Percentiles rank a stretch among this genome's conserved stretches.
phyloP scores from a whole-genome alignment of 2,113 vertebrate genomes.

The Pteronura brasiliensis region DNA sequence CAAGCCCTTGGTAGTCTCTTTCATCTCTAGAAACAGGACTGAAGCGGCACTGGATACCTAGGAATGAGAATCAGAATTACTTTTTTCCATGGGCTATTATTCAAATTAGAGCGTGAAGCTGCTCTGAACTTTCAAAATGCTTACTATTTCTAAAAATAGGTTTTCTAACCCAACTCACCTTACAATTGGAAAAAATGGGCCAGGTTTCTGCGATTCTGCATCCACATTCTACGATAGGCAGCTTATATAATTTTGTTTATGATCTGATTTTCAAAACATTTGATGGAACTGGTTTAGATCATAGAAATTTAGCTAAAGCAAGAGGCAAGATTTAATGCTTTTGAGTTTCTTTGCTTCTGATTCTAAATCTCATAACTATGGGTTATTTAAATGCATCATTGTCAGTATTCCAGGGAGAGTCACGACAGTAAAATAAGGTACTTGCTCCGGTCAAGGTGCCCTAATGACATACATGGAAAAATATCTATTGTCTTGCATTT shows the following conservation, averaged over 20 bases:
- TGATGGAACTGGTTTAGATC: slow-evolving; percentile 35
- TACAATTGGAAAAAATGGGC: slow-evolving; percentile 45
- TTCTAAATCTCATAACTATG: slow-evolving; percentile 31
- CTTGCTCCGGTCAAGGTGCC: slow-evolving; percentile 30
- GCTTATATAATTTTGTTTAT: slow-evolving; percentile 51
- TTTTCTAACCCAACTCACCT: slow-evolving; percentile 47
- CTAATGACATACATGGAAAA: slow-evolving; percentile 1
- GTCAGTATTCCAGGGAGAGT: slow-evolving; percentile 24
- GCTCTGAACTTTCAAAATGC: slow-evolving; percentile 40
- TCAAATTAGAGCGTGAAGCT: slow-evolving; percentile 11
- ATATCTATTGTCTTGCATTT: slow-evolving; percentile 42
- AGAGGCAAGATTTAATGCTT: slow-evolving; percentile 52
- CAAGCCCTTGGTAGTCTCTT: slow-evolving; percentile 29
- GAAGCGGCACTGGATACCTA: neutral
- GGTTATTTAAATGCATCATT: slow-evolving; percentile 41
- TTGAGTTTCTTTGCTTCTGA: slow-evolving; percentile 50
- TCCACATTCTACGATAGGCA: neutral
- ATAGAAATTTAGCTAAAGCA: slow-evolving; percentile 42
- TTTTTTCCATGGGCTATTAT: neutral
- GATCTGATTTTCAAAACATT: slow-evolving; percentile 59
- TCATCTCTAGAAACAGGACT: neutral
- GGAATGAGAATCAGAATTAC: neutral
- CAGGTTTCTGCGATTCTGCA: slow-evolving; percentile 35
- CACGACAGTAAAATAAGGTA: slow-evolving; percentile 25
- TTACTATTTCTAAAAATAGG: slow-evolving; percentile 57